These are phyloP conservation scores for Hippocampus barbouri DNA, from an alignment of 2,113 vertebrate species.

Conservation along the genomic window DNA sequence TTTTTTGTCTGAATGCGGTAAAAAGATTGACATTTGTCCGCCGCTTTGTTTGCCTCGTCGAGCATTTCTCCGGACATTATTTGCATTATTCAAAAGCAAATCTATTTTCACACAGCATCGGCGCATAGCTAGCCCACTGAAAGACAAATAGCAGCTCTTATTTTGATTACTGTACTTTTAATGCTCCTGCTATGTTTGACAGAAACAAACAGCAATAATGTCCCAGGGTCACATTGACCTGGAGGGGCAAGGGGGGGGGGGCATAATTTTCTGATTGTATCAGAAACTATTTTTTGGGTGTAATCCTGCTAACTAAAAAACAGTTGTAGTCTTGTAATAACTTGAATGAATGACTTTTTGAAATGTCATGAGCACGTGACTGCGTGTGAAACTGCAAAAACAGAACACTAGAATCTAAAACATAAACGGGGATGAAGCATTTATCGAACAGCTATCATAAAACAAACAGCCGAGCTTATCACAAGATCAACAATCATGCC, in stretches of 20 bases:
- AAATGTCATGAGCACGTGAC: too few species aligned
- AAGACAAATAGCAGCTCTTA: neutral
- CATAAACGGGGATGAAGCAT: too few species aligned
- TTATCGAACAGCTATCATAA: too few species aligned
- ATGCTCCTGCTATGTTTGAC: neutral
- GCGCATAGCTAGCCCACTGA: neutral
- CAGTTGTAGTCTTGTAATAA: neutral
- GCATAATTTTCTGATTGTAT: neutral
- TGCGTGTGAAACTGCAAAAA: too few species aligned
- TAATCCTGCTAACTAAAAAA: neutral
- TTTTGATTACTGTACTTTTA: neutral
- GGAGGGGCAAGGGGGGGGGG: too few species aligned
- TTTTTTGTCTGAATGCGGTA: neutral
- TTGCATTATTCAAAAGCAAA: constrained; percentile 2
- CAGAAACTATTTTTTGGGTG: neutral
- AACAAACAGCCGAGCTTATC: too few species aligned
- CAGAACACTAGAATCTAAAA: too few species aligned
- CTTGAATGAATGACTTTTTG: neutral
- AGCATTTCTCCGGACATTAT: neutral
- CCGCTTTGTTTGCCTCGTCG: neutral
- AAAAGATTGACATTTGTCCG: neutral
- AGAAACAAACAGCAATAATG: neutral
- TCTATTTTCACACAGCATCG: neutral
- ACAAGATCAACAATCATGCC: too few species aligned
- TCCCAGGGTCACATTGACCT: neutral